Evolutionary conservation across 2,888 invertebrate species (phyloP).

Genomic region (Balanococcus diminutus): DNA sequence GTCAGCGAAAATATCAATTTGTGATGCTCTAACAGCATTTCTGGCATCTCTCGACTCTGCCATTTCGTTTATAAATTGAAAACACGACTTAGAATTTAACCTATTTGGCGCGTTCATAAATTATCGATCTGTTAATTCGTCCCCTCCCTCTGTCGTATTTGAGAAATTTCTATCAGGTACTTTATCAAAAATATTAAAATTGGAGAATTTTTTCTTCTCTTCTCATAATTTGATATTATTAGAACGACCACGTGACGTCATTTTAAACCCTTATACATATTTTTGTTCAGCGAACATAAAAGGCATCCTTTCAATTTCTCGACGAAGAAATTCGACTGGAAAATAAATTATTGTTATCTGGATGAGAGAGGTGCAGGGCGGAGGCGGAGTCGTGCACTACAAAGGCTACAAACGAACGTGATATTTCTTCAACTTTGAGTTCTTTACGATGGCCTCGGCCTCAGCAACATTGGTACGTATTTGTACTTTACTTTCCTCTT

Average conservation of each 20-base stretch:
- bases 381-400: background rate
- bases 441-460: background rate
- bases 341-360: background rate
- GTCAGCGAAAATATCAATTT: background rate
- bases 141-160: no score
- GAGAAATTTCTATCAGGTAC: no score
- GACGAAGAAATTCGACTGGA: background rate
- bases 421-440: background rate
- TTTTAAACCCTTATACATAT: background rate
- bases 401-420: background rate
- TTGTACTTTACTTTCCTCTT: no score
- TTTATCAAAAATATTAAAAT: no score
- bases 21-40: background rate
- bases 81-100: no score
- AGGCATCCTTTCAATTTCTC: background rate
- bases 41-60: background rate
- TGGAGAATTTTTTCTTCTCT: background rate
- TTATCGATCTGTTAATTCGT: no score
- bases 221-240: background rate
- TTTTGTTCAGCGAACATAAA: background rate
- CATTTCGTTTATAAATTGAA: no score
- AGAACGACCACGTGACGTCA: background rate
- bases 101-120: no score
- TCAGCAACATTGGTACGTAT: no score
- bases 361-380: no score